These are phyloP conservation scores for Tauraco erythrolophus DNA, from an alignment of 2,113 vertebrate genomes.

Conservation along the genomic window DNA sequence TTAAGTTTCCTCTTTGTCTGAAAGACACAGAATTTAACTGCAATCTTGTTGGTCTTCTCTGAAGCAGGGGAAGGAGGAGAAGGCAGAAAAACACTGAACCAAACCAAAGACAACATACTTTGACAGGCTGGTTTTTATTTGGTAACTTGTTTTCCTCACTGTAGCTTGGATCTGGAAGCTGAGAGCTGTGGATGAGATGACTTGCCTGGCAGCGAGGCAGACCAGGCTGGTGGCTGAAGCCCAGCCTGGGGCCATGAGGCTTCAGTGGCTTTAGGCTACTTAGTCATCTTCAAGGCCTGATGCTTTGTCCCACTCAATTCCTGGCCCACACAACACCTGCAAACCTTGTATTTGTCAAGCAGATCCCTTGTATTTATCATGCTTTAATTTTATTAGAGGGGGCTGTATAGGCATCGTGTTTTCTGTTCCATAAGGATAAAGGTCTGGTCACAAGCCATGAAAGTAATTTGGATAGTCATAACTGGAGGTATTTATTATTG, in stretches of 20 bases:
- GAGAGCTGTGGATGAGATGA: not conserved
- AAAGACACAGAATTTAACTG: slow-evolving; percentile 14
- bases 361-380: not conserved
- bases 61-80: not conserved
- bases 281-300: not conserved
- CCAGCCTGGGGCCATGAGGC: not conserved
- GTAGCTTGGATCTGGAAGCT: not conserved
- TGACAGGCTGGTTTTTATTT: not conserved
- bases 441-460: not conserved
- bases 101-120: not conserved
- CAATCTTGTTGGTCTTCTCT: not conserved
- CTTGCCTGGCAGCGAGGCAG: accelerated
- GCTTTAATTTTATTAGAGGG: not conserved
- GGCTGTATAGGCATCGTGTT: not conserved
- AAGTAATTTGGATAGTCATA: not conserved
- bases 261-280: not conserved
- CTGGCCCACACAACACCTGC: not conserved
- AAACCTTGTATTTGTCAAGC: not conserved
- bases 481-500: not conserved
- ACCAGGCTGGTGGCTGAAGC: accelerated
- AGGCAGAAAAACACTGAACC: not conserved
- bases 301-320: not conserved
- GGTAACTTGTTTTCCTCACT: not conserved
- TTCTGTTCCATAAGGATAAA: not conserved
- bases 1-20: slow-evolving; percentile 57